These are phyloP conservation scores for Nettapus auritus DNA, from an alignment of 2,113 vertebrate species.

Conservation along the genomic window DNA sequence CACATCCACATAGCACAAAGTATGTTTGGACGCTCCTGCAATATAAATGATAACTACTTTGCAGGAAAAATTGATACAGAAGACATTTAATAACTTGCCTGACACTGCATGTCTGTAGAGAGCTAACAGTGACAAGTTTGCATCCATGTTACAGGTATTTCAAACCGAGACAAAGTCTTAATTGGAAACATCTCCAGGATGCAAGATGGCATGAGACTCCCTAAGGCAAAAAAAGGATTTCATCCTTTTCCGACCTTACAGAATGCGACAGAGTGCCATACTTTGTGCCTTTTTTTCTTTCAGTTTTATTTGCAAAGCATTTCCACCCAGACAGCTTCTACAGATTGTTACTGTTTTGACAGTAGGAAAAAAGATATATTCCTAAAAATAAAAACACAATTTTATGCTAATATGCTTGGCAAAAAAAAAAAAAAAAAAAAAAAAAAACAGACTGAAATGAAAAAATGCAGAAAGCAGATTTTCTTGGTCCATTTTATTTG, in stretches of 20 bases:
- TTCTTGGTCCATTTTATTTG: background rate
- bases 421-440: slow-evolving; percentile 41
- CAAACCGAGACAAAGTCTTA: background rate
- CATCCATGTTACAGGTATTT: background rate
- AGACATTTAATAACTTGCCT: background rate
- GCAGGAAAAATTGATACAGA: background rate
- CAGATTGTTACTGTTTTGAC: background rate
- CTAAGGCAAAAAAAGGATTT: background rate
- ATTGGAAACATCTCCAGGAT: background rate
- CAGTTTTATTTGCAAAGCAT: background rate
- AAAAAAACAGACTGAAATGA: slow-evolving; percentile 15
- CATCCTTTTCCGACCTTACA: background rate
- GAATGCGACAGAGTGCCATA: background rate
- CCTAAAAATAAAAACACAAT: background rate
- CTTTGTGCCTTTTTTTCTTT: background rate
- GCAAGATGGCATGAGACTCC: background rate
- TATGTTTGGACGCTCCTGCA: background rate
- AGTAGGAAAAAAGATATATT: background rate
- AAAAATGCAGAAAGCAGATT: background rate
- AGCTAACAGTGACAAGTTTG: background rate
- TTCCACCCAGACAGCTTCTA: background rate
- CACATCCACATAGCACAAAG: background rate
- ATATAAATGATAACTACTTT: background rate
- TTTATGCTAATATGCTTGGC: background rate
- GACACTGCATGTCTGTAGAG: background rate